Conservation (phyloP, 2,113 vertebrate genomes). For the Eclectus roratus region DNA sequence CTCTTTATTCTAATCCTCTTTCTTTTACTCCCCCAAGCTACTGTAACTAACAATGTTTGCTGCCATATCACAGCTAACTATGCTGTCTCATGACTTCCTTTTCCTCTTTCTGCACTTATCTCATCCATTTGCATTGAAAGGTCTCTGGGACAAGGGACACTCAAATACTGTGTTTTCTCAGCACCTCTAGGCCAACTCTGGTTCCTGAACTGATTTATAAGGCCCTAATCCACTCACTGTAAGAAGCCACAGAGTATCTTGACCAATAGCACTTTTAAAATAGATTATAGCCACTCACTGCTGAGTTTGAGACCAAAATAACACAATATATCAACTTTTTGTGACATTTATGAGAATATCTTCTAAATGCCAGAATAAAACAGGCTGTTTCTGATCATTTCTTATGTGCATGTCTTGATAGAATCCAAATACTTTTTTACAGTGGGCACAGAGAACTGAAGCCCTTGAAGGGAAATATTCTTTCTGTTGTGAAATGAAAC, state of each 20-base stretch:
- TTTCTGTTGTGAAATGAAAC: not conserved
- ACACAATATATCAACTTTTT: not conserved
- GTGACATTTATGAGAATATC: not conserved
- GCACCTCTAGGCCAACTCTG: not conserved
- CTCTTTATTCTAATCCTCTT: not conserved
- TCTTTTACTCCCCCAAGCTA: not conserved
- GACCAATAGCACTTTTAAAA: not conserved
- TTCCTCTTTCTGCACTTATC: not conserved
- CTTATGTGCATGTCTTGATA: not conserved
- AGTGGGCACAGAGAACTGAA: not conserved
- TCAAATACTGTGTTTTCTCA: not conserved
- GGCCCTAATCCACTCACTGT: slow-evolving; percentile 21
- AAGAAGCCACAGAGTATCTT: not conserved
- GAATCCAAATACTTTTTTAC: not conserved
- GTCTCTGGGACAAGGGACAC: not conserved
- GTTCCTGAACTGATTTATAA: slow-evolving; percentile 22
- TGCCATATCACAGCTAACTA: not conserved
- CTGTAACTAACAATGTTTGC: not conserved
- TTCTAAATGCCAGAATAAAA: not conserved
- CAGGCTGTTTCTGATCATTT: not conserved
- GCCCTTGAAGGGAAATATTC: not conserved
- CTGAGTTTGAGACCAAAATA: not conserved
- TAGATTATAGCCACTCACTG: not conserved
- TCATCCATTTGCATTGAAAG: slow-evolving; percentile 51
- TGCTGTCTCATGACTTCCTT: not conserved